phyloP scores from a whole-genome alignment of 2,113 vertebrate species.

The Synodontis membranacea region DNA sequence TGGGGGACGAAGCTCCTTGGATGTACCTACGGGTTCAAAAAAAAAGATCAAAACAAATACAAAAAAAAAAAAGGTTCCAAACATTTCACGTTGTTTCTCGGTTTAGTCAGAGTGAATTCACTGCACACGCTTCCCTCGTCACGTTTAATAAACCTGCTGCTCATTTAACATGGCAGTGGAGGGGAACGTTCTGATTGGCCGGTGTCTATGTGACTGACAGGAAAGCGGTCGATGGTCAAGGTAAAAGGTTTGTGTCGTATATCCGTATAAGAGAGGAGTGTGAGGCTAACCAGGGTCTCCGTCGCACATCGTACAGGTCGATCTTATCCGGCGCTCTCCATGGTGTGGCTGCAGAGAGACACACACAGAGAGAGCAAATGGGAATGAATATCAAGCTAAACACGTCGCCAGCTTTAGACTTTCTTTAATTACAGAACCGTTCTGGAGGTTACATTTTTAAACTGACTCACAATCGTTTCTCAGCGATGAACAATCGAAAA shows the following conservation, averaged over 20 bases:
- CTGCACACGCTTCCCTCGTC: not conserved
- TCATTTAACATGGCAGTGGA: not conserved
- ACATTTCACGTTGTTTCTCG: not conserved
- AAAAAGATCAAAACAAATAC: not conserved
- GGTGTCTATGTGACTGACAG: not conserved
- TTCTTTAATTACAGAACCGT: not conserved
- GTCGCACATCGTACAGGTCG: constrained; percentile 93
- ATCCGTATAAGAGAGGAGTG: not conserved
- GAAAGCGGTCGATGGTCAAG: not conserved
- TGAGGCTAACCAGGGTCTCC: constrained; percentile 88
- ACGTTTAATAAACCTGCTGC: not conserved
- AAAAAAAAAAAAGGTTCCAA: constrained; percentile 10
- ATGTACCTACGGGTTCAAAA: constrained; percentile 90
- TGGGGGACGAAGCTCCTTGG: constrained; percentile 95
- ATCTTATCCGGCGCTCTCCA: constrained; percentile 98
- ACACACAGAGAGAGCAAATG: not conserved
- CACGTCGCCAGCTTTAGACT: not conserved
- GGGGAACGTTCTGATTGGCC: not conserved
- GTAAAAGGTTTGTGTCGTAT: not conserved
- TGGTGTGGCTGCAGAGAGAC: constrained; percentile 77
- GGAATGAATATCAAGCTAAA: not conserved
- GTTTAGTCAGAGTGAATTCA: not conserved
- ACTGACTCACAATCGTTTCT: not conserved
- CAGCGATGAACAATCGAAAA: not conserved
- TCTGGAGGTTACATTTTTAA: not conserved